Evolutionary conservation across 2,888 invertebrate species (phyloP), one percentile per base, ranked within the genome.

Genomic region (Deilephila elpenor): DNA sequence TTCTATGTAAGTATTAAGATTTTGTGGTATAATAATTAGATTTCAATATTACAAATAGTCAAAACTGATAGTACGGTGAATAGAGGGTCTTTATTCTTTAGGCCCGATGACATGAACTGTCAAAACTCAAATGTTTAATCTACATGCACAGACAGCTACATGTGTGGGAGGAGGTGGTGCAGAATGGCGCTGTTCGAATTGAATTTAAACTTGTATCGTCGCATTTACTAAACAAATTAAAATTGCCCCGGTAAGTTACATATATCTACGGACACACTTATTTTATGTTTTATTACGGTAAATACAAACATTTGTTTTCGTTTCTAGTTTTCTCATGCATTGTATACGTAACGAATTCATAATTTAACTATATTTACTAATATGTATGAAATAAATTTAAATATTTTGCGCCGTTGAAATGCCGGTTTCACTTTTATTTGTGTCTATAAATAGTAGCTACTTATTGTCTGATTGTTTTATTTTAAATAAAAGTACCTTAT

Each of bases 131-230:
- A 64, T 37, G 8, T 14, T 5, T 67, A 51, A 17, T 51, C 25
- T 25, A 25, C 25, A 25, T 25, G 25, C 25, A 25, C 25, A 25
- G 25, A 25, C 25, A 25, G 25, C 14, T 67, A 25, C 44, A 44
- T 67, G 25, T 67, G 44, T 25, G 67, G 51, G 25, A 44, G 20
- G 51, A 44, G 25, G 37, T 37, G 67, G 14, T 67, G 25, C 67
- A 44, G 67, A 51, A 67, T 67, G 51, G 67, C 67, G 67, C 67
- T 67, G 44, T 51, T 17, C 25, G 51, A 20, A 51, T 67, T 25
- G 1, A 67, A 51, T 51, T 67, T 67, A 64, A 51, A 51, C 29
- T 29, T 67, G 56, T 67, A 51, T 25, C 11, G 25, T 14, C 44
- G 25, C 17, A 67, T 20, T 51, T 67, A 44, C 44, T 29, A 51